Evolutionary conservation across 1,140 invertebrate genomes (phyloP).

Genomic region (Drosophila persimilis): DNA sequence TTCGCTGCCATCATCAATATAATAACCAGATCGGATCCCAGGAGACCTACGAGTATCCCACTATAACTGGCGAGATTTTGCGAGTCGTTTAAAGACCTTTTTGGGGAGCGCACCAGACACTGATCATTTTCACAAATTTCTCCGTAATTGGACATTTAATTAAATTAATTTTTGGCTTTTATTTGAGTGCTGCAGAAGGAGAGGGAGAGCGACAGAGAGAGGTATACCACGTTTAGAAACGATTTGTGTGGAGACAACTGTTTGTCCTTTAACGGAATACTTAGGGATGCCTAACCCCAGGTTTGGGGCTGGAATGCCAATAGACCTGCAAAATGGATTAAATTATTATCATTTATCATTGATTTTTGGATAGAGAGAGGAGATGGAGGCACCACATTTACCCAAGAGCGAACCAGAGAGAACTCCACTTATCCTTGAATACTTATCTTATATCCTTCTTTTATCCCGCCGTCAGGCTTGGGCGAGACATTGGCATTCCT

Average conservation of each 20-base stretch:
- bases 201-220: neutral
- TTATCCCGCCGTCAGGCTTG: constrained; percentile 1
- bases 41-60: constrained; percentile 1
- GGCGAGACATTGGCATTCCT: constrained; percentile 63
- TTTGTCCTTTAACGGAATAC: constrained; percentile 16
- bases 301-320: too few species aligned
- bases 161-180: constrained; percentile 63
- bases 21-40: constrained; percentile 25
- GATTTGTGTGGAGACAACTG: constrained; percentile 37
- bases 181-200: neutral
- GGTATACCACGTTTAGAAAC: constrained; percentile 23
- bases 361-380: too few species aligned
- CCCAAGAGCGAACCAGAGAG: too few species aligned
- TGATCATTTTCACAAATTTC: constrained; percentile 68
- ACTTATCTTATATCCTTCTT: constrained; percentile 12
- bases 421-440: neutral
- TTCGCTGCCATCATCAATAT: constrained; percentile 54
- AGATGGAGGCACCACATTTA: too few species aligned
- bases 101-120: constrained; percentile 36
- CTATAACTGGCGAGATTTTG: constrained; percentile 17
- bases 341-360: too few species aligned
- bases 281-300: neutral
- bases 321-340: neutral
- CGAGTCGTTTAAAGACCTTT: constrained; percentile 61
- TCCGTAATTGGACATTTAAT: constrained; percentile 68